Conservation (phyloP, 64 coral and sea anemone species). For the Cladopsammia gracilis region DNA sequence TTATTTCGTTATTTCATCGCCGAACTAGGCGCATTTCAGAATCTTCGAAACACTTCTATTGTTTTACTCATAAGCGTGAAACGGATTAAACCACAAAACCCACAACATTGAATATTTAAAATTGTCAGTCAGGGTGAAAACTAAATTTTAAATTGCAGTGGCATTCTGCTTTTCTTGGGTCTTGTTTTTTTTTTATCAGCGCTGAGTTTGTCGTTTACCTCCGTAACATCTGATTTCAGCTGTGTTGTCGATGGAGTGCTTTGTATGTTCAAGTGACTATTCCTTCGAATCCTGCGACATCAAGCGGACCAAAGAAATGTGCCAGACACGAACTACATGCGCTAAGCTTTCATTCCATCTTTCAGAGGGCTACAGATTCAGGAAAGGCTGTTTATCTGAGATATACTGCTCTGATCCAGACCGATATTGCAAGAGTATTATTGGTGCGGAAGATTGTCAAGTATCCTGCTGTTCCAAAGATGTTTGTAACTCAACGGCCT, state of each 20-base stretch:
- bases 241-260: slow-evolving; percentile 2
- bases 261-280: slow-evolving; percentile 2
- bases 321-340: slow-evolving; percentile 6
- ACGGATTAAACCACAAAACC: too few species aligned
- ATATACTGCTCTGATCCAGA: slow-evolving; percentile 15
- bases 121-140: too few species aligned
- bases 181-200: not conserved
- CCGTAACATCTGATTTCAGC: not conserved
- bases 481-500: not conserved
- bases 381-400: slow-evolving; percentile 30
- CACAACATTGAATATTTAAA: too few species aligned
- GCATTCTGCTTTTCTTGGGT: too few species aligned
- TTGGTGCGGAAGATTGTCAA: slow-evolving; percentile 1
- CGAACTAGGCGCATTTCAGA: too few species aligned
- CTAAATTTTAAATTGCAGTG: too few species aligned
- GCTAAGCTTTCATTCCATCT: not conserved
- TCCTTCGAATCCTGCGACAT: not conserved
- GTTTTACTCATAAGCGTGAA: too few species aligned
- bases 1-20: too few species aligned
- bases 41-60: too few species aligned
- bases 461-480: slow-evolving; percentile 9
- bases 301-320: not conserved
- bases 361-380: not conserved
- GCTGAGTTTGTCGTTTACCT: not conserved
- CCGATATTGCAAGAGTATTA: slow-evolving; percentile 7